Conservation (phyloP, 2,888 invertebrate species). For the Baccha elongata region DNA sequence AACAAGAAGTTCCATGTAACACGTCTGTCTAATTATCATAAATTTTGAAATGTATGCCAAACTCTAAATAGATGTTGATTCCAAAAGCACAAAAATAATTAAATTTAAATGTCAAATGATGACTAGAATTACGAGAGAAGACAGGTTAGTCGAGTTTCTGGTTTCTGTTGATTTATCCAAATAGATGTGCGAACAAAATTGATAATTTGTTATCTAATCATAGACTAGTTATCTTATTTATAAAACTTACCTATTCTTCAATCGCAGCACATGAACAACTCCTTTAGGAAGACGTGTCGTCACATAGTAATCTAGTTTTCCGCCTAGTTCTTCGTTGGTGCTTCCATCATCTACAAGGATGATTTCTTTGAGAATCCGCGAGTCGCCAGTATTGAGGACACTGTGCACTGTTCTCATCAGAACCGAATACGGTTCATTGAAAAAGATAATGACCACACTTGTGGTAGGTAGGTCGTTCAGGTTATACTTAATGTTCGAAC, state of each 20-base stretch:
- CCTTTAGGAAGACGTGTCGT: slow-evolving; percentile 87
- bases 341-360: slow-evolving; percentile 98
- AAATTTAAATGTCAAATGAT: slow-evolving; percentile 58
- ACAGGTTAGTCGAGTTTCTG: slow-evolving; percentile 66
- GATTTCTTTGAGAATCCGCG: slow-evolving; percentile 90
- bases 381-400: slow-evolving; percentile 87
- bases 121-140: slow-evolving; percentile 5
- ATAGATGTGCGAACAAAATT: slow-evolving; percentile 39
- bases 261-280: slow-evolving; percentile 88
- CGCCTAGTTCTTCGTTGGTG: slow-evolving; percentile 88
- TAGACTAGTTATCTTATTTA: too few species aligned
- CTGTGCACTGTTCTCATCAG: slow-evolving; percentile 90
- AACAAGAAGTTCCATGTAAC: slow-evolving; percentile 9
- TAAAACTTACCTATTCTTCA: slow-evolving; percentile 85
- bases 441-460: slow-evolving; percentile 93
- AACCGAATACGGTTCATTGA: slow-evolving; percentile 94
- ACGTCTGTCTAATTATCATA: slow-evolving; percentile 19
- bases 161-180: slow-evolving; percentile 15
- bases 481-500: slow-evolving; percentile 83
- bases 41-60: slow-evolving; percentile 17
- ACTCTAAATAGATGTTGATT: neutral
- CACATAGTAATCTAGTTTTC: slow-evolving; percentile 91
- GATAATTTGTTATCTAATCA: slow-evolving; percentile 54
- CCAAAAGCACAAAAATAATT: neutral
- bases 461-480: slow-evolving; percentile 86